Evolutionary conservation across 2,888 invertebrate species (phyloP).

Genomic region (Macrophya annulata): DNA sequence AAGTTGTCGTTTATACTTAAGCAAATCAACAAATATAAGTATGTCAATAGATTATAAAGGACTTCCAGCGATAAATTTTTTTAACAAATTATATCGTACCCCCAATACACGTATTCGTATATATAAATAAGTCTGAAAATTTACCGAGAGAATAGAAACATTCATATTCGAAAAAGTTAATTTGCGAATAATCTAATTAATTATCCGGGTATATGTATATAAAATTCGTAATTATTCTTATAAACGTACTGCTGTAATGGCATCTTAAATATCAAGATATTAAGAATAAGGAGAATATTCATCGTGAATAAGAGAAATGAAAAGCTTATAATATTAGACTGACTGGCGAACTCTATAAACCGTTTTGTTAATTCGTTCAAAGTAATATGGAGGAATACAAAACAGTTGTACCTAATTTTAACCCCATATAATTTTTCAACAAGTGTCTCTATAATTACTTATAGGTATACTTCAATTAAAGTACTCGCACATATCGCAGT

Average conservation of each 20-base stretch:
- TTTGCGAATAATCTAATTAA: not conserved
- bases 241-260: not conserved
- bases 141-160: not conserved
- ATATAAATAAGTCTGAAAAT: not conserved
- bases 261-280: not conserved
- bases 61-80: not conserved
- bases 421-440: too few species aligned
- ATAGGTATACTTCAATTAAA: too few species aligned
- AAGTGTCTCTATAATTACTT: too few species aligned
- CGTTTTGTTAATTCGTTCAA: not conserved
- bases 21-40: too few species aligned
- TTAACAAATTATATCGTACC: not conserved
- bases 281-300: not conserved
- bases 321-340: not conserved
- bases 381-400: not conserved
- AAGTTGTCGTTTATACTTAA: not conserved
- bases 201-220: not conserved
- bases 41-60: not conserved
- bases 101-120: not conserved
- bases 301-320: too few species aligned
- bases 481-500: too few species aligned
- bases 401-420: not conserved
- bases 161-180: not conserved
- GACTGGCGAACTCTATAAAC: not conserved
- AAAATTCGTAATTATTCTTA: not conserved